Evolutionary conservation across 2,113 vertebrate species (phyloP).

Genomic region (Hippopotamus amphibius): DNA sequence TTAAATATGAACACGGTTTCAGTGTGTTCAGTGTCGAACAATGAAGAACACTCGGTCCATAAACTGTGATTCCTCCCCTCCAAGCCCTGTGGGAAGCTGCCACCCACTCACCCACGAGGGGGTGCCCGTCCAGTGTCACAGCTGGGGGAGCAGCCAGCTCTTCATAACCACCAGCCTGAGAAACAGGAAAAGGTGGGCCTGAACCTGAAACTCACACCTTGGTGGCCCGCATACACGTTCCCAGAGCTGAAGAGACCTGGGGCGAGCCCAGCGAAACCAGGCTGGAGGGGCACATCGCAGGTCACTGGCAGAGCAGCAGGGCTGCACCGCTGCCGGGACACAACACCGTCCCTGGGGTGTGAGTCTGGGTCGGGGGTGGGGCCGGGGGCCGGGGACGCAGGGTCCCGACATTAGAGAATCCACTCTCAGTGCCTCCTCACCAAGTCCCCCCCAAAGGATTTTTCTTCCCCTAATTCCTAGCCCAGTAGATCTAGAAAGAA

Average conservation of each 20-base stretch:
- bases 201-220: neutral
- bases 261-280: neutral
- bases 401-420: neutral
- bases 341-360: fast-evolving
- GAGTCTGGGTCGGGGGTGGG: neutral
- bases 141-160: neutral
- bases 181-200: neutral
- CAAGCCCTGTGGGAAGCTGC: neutral
- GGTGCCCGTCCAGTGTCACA: neutral
- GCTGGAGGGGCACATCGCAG: too few relatives aligned
- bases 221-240: neutral
- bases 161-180: neutral
- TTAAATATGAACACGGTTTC: neutral
- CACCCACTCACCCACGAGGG: neutral
- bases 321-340: neutral
- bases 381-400: neutral
- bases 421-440: neutral
- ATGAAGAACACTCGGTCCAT: neutral
- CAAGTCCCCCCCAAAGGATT: too few relatives aligned
- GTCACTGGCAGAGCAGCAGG: neutral
- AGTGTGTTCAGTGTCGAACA: neutral
- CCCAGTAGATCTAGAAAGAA: neutral
- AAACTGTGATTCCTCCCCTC: neutral
- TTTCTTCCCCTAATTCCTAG: neutral
- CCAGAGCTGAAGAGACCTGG: neutral